Base-by-base conservation (phyloP, 2,888 invertebrate species). In the Acrobasis repandana region DNA sequence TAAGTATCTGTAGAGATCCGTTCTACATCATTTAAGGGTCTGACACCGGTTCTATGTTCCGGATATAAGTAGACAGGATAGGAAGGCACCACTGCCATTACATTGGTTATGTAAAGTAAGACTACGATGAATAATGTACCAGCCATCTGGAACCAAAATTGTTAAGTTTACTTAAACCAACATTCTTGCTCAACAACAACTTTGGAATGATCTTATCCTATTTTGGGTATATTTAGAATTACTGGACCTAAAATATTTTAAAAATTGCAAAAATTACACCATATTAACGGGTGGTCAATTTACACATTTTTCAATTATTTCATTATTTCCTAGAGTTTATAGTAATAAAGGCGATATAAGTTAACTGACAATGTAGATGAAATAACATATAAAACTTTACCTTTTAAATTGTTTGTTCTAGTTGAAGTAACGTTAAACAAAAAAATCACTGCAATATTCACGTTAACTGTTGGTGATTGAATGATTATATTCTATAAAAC, bases 61-160 rank as follows among this genome's bases (percentile, higher is more conserved):
- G 75, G 74, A 6, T 68, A 49, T 14, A 70, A 56, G 58, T 64
- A 71, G 5, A 65, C 59, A 11, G 64, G 63, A 38, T 73, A 67
- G 15, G 64, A 58, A 20, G 64, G 65, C 46, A 63, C 65, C 5
- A 69, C 68, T 20, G 66, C 61, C 9, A 61, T 60, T 33, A 63
- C 18, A 15, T 63, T 65, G 14, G 52, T 43, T n/a, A 67, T 36
- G 61, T 62, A 67, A 15, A 65, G 43, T 5, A 68, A 33, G 9
- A 65, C 63, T 5, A 65, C 18, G n/a, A 62, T 20, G 4, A 63
- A 16, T 0, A 67, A 34, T 51, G 61, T 9, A 14, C 56, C 60
- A 38, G 64, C 63, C 73, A 73, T 73, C 73, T 73, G 60, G 38
- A 63, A 67, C 48, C 28, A 36, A 46, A 51, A 43, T 9, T 38